Evolutionary conservation across 37 sponge, comb jelly and placozoan species (phyloP), one percentile per base, ranked within the genome.

Genomic region (Amphimedon queenslandica): DNA sequence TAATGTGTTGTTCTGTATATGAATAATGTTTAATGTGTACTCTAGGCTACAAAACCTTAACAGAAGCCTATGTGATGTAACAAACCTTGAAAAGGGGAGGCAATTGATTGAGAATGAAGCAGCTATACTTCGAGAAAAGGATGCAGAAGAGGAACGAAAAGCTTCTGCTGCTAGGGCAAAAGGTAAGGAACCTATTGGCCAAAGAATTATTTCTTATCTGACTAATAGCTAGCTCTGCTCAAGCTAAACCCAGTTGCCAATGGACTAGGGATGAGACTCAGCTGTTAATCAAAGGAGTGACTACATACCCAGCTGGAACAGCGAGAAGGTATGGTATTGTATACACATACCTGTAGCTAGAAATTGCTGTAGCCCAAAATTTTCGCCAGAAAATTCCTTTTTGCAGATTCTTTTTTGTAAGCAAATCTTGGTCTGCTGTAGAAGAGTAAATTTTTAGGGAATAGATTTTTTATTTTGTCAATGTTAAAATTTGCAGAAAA

Each of bases 221-320:
- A n/a, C n/a, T n/a, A n/a, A n/a, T n/a, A n/a, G n/a, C n/a, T n/a
- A n/a, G n/a, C n/a, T n/a, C n/a, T n/a, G n/a, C n/a, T n/a, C n/a
- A n/a, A n/a, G n/a, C n/a, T n/a, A n/a, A n/a, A n/a, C n/a, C n/a
- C n/a, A n/a, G n/a, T n/a, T n/a, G n/a, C n/a, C n/a, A 55, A 4
- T 94, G 95, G 95, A 68, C 66, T 30, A 31, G 65, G n/a, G 91
- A 90, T 32, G 95, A 98, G 38, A 74, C 80, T 27, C 77, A 91
- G 56, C 69, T 98, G 27, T 74, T 98, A 25, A 84, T 98, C 2
- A 98, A 98, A 56, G 99, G 93, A 29, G 99, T 98, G 3, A 86
- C 74, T n/a, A 60, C 87, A 32, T 86, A 82, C 42, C 99, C 99
- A 3, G 86, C 96, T 35, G 99, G 99, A 2, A 98, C 99, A 33